phyloP scores from a whole-genome alignment of 2,888 invertebrate genomes.

The Netelia inedita region DNA sequence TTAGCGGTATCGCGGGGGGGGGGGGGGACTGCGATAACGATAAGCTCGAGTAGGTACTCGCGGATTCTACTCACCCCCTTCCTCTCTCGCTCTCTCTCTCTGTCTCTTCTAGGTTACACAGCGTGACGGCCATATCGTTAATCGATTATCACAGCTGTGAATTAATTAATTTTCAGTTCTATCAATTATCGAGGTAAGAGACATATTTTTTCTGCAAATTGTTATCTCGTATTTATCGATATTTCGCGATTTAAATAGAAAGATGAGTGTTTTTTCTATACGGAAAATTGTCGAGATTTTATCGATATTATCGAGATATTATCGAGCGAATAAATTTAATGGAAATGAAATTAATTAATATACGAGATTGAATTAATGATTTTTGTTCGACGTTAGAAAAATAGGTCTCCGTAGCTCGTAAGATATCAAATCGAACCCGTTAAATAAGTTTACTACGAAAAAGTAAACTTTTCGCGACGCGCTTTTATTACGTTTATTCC shows the following conservation, averaged over 20 bases:
- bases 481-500: background rate
- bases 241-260: background rate
- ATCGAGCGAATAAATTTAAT: too few relatives aligned
- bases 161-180: constrained; percentile 23
- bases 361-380: too few relatives aligned
- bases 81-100: constrained; percentile 26
- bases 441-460: background rate
- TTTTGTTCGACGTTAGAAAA: too few relatives aligned
- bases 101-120: background rate
- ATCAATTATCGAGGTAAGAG: constrained; percentile 16
- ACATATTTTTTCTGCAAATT: background rate
- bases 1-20: constrained; percentile 41
- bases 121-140: constrained; percentile 25
- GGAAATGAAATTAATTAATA: too few relatives aligned
- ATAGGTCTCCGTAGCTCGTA: background rate
- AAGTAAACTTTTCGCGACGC: constrained; percentile 15
- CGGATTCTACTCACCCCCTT: constrained; percentile 8
- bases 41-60: constrained; percentile 12
- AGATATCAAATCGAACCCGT: background rate
- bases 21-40: constrained; percentile 37
- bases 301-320: too few relatives aligned
- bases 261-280: too few relatives aligned
- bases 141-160: constrained; percentile 29
- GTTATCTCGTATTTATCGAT: background rate
- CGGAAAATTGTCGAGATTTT: too few relatives aligned